Conservation (phyloP, 1,140 invertebrate genomes). For the Caenorhabditis tropicalis region DNA sequence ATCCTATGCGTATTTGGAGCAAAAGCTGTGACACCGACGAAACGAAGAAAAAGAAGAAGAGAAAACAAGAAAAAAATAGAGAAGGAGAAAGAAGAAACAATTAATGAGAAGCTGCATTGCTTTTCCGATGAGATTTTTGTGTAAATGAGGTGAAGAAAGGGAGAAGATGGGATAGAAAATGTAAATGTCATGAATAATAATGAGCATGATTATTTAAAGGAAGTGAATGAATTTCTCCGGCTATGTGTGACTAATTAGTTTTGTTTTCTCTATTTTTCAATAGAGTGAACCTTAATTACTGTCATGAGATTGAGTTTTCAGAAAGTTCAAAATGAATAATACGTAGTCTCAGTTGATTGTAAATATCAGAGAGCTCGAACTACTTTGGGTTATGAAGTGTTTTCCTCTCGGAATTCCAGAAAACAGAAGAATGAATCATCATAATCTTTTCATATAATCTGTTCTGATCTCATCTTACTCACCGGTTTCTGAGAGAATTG, state of each 20-base stretch:
- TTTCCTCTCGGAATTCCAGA: background rate
- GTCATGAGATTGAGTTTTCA: background rate
- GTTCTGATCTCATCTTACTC: background rate
- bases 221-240: background rate
- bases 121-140: constrained; percentile 29
- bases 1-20: constrained; percentile 30
- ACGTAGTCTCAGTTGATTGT: too few species aligned
- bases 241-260: constrained; percentile 17
- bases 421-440: background rate
- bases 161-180: constrained; percentile 12
- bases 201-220: constrained; percentile 46
- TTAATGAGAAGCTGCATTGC: constrained; percentile 28
- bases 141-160: constrained; percentile 9
- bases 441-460: background rate
- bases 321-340: background rate
- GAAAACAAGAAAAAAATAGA: background rate
- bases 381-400: constrained; percentile 9
- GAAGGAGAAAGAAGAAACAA: constrained; percentile 14
- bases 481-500: constrained; percentile 67
- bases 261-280: constrained; percentile 26
- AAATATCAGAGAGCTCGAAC: too few species aligned
- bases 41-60: background rate
- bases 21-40: constrained; percentile 13
- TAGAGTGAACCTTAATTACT: constrained; percentile 7
- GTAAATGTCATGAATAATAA: constrained; percentile 33